Percentiles rank a stretch among this genome's conserved stretches.
Conservation (phyloP, 2,797 vertebrate genomes). For the Lithobates pipiens region DNA sequence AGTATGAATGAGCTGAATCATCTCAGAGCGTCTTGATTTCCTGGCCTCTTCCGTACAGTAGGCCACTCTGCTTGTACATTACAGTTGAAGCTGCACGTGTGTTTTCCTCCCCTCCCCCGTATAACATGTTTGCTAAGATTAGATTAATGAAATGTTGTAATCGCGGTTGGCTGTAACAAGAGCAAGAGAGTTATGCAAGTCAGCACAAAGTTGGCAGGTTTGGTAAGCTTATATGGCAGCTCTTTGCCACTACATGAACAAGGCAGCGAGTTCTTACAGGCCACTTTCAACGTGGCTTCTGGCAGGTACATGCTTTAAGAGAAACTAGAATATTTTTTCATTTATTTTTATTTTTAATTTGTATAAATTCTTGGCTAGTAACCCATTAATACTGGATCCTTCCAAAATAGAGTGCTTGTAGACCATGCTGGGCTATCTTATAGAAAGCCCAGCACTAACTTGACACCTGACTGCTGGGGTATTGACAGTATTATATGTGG, state of each 20-base stretch:
- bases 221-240: conserved; percentile 8
- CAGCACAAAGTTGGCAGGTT: conserved; percentile 39
- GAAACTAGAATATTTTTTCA: too few species aligned
- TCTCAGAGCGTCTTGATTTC: background rate
- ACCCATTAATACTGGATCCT: too few species aligned
- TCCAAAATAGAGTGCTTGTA: too few species aligned
- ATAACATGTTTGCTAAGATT: conserved; percentile 27
- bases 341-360: too few species aligned
- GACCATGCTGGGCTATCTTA: too few species aligned
- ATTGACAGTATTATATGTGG: too few species aligned
- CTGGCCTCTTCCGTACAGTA: background rate
- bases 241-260: conserved; percentile 4
- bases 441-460: too few species aligned
- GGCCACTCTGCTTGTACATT: conserved; percentile 1
- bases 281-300: background rate
- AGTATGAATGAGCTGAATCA: too few species aligned
- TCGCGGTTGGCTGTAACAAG: conserved; percentile 8
- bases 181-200: conserved; percentile 33
- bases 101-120: conserved; percentile 16
- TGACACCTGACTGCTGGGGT: too few species aligned
- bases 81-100: background rate
- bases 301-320: background rate
- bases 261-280: conserved; percentile 25
- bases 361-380: too few species aligned
- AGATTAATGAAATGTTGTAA: conserved; percentile 40